Conservation (phyloP, 2,113 vertebrate genomes). For the Podiceps cristatus region DNA sequence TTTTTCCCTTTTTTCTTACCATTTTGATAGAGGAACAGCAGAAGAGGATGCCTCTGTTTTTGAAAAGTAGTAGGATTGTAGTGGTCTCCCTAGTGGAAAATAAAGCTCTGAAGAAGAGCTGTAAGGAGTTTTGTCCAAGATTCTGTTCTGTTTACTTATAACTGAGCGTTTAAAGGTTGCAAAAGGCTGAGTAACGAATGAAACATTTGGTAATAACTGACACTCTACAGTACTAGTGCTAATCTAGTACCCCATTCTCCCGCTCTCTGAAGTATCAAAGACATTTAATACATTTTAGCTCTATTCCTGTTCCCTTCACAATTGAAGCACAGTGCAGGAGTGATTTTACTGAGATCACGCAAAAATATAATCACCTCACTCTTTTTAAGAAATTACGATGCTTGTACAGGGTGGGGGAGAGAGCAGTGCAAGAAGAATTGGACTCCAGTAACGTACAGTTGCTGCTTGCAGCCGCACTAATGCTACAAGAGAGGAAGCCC, state of each 20-base stretch:
- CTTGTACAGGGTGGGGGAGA: accelerated
- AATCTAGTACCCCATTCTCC: accelerated
- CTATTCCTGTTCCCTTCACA: neutral
- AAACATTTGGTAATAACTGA: neutral
- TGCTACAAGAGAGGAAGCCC: accelerated
- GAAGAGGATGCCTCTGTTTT: neutral
- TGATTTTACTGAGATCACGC: neutral
- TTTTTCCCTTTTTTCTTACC: neutral
- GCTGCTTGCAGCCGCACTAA: no score
- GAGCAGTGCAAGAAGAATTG: accelerated
- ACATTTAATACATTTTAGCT: neutral
- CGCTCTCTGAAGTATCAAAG: neutral
- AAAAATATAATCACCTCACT: neutral
- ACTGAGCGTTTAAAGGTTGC: neutral
- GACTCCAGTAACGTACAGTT: accelerated
- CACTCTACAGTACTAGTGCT: neutral
- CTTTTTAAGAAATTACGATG: neutral
- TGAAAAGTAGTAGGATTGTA: neutral
- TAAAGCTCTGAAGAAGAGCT: neutral
- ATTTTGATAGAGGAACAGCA: neutral
- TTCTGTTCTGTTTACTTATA: neutral
- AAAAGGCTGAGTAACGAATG: neutral
- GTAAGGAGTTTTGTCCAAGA: neutral
- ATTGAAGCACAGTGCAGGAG: neutral
- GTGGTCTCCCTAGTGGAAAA: neutral